Base-by-base conservation (phyloP, 1,140 invertebrate genomes). In the Danaus melanippus region DNA sequence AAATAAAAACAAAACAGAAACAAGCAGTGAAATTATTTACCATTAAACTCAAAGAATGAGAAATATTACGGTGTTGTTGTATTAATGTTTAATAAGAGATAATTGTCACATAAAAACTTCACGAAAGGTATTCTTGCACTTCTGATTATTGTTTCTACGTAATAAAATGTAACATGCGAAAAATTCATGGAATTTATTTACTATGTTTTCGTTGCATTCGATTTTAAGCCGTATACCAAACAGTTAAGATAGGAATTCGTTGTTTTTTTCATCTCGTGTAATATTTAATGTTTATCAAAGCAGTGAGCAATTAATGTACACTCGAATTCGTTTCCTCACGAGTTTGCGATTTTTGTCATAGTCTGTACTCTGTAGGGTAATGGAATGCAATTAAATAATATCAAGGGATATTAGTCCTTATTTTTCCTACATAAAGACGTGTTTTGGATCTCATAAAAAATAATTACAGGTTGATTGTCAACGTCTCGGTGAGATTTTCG, bases 261-360 rank as follows among this genome's bases (percentile, higher is more conserved):
- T 21, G 6, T 32, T 32, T 32, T 32, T 32, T 32, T 32, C 21
- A 7, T 32, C 21, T 32, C 21, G 21, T 32, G 21, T 32, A 32
- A 32, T 32, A 32, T 32, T 32, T 32, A 52, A 53, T 50, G 50
- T 44, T 50, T 51, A 40, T 57, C 49, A 50, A 50, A 49, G 52
- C 60, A 56, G 58, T 53, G 52, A 61, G 62, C 41, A 66, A 67
- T 60, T 55, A 72, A 72, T 64, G 63, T 58, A 56, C 60, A 46
- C 46, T 45, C 45, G 52, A 58, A 67, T 55, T 54, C 56, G 47
- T 66, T 66, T 62, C 65, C 63, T 62, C 63, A 21, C 57, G 53
- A 60, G 21, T 57, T 65, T 42, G 55, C 42, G 42, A 64, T 64
- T 50, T 42, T 50, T 58, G 44, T 60, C 49, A 59, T 67, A 45